Evolutionary conservation across 2,797 vertebrate species (phyloP).

Genomic region (Ceryle rudis): DNA sequence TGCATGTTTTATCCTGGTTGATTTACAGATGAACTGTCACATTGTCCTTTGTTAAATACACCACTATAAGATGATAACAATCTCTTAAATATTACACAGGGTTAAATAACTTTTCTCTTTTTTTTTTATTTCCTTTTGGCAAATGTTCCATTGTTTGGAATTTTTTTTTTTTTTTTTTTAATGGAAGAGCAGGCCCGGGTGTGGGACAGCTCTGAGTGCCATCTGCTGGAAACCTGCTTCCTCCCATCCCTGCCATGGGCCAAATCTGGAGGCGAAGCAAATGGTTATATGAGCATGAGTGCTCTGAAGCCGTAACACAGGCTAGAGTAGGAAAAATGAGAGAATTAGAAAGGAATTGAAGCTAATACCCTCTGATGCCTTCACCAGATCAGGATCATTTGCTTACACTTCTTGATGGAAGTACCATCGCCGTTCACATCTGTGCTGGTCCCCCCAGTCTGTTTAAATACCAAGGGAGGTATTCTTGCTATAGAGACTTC

Average conservation of each 20-base stretch:
- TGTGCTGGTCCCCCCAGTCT: background rate
- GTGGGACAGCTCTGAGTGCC: constrained; percentile 65
- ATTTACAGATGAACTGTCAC: constrained; percentile 60
- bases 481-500: background rate
- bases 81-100: constrained; percentile 65
- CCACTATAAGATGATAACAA: constrained; percentile 52
- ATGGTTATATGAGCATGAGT: background rate
- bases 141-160: constrained; percentile 64
- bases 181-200: background rate
- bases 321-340: background rate
- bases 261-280: background rate
- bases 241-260: background rate
- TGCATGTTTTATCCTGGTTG: constrained; percentile 53
- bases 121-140: constrained; percentile 48
- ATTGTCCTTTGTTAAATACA: constrained; percentile 27
- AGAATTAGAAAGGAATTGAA: background rate
- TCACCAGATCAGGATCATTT: background rate
- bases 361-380: background rate
- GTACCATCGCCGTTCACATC: background rate
- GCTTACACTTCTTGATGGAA: background rate
- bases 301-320: background rate
- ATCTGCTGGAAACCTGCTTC: constrained; percentile 59
- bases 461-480: background rate
- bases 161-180: background rate
- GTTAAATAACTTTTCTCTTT: constrained; percentile 51